These are phyloP conservation scores for Tuta absoluta DNA, from an alignment of 2,888 invertebrate genomes.

Conservation along the genomic window DNA sequence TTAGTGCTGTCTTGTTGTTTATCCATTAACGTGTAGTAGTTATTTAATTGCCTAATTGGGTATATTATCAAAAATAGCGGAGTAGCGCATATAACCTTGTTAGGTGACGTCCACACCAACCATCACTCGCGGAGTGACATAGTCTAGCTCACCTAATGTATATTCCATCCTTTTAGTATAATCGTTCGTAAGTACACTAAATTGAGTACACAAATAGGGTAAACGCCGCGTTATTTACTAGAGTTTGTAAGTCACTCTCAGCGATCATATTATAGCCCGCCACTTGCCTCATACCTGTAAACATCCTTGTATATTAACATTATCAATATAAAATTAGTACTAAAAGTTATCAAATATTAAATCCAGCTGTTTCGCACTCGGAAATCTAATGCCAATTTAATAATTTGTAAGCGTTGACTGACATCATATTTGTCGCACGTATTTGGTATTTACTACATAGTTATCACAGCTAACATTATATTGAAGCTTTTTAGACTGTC, in stretches of 20 bases:
- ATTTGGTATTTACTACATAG: conserved; percentile 44
- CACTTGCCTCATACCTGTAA: conserved; percentile 70
- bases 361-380: conserved; percentile 61
- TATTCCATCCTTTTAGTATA: conserved; percentile 79
- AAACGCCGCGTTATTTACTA: conserved; percentile 69
- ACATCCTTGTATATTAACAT: conserved; percentile 71
- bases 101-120: conserved; percentile 58
- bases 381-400: conserved; percentile 59
- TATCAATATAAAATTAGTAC: conserved; percentile 56
- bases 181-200: conserved; percentile 72
- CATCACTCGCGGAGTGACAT: conserved; percentile 52
- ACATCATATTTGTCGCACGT: conserved; percentile 66
- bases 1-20: conserved; percentile 38
- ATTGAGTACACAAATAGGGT: conserved; percentile 70
- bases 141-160: conserved; percentile 76
- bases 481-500: conserved; percentile 72
- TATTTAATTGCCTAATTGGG: conserved; percentile 49
- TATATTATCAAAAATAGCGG: conserved; percentile 61
- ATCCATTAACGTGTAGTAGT: conserved; percentile 43
- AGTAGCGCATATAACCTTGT: conserved; percentile 58
- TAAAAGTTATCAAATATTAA: conserved; percentile 49
- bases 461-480: conserved; percentile 49
- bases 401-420: conserved; percentile 68
- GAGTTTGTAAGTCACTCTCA: conserved; percentile 67
- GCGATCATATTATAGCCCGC: conserved; percentile 63